Percentiles rank a stretch among this genome's conserved stretches.
phyloP scores from a whole-genome alignment of 2,797 vertebrate species.

The Meda fulgida region DNA sequence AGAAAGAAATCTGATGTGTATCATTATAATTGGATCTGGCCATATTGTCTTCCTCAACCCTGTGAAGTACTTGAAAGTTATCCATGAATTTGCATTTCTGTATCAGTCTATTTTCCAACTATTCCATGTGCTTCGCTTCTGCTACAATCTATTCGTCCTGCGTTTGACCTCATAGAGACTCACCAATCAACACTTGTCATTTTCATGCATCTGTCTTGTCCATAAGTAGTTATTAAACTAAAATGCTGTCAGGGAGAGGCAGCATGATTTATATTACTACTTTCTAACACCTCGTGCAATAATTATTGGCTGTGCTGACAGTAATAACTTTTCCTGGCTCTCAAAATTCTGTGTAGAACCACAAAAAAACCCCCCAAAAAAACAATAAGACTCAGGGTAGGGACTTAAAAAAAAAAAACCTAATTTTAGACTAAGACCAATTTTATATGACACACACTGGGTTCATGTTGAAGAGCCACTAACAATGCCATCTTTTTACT shows the following conservation, averaged over 20 bases:
- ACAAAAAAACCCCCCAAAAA: not conserved
- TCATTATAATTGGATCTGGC: too few relatives aligned
- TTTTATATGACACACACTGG: too few relatives aligned
- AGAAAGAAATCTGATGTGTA: too few relatives aligned
- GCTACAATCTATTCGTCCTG: not conserved
- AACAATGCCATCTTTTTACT: not conserved
- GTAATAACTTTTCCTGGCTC: constrained; percentile 38
- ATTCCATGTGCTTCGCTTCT: not conserved
- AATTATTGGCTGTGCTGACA: constrained; percentile 51
- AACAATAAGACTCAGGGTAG: not conserved
- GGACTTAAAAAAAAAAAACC: too few relatives aligned
- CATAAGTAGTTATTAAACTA: constrained; percentile 43
- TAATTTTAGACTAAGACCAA: too few relatives aligned
- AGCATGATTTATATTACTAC: constrained; percentile 26
- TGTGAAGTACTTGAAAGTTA: constrained; percentile 11
- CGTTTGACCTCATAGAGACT: constrained; percentile 40
- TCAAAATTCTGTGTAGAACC: constrained; percentile 3
- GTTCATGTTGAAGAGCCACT: not conserved
- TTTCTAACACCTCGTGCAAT: constrained; percentile 41
- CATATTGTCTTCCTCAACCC: not conserved
- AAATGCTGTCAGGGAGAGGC: constrained; percentile 40
- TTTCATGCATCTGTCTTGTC: constrained; percentile 36
- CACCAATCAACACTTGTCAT: constrained; percentile 19
- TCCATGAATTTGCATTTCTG: not conserved
- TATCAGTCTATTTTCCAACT: not conserved